Evolutionary conservation across 2,888 invertebrate genomes (phyloP).

Genomic region (Villa cingulata): DNA sequence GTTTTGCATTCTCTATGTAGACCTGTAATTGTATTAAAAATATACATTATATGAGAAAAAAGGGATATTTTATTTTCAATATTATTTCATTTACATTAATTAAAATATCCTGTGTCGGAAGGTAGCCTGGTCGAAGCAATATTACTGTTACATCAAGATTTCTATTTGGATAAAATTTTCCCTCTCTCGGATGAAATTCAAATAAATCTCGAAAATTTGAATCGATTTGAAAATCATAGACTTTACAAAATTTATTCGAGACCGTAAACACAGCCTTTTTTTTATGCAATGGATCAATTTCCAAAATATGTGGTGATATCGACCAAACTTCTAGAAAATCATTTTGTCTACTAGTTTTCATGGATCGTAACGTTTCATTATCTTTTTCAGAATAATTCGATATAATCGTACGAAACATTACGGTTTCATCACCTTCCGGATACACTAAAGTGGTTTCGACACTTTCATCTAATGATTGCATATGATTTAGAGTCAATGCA

Average conservation of each 20-base stretch:
- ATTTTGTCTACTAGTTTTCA: slow-evolving; percentile 13
- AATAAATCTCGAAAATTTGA: slow-evolving; percentile 24
- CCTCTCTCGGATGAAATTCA: slow-evolving; percentile 20
- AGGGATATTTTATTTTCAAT: too few relatives aligned
- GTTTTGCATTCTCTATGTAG: slow-evolving; percentile 28
- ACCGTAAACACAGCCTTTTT: slow-evolving; percentile 16
- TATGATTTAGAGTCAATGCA: slow-evolving; percentile 29
- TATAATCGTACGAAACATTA: slow-evolving; percentile 29
- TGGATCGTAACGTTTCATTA: slow-evolving; percentile 13
- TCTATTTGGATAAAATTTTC: slow-evolving; percentile 11
- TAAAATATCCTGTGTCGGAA: slow-evolving; percentile 17
- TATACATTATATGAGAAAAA: too few relatives aligned
- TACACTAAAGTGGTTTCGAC: slow-evolving; percentile 23
- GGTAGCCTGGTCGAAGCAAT: background rate
- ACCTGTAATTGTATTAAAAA: too few relatives aligned
- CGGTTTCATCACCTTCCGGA: slow-evolving; percentile 31
- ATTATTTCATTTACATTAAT: slow-evolving; percentile 24
- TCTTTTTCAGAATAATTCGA: slow-evolving; percentile 20
- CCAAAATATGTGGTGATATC: slow-evolving; percentile 22
- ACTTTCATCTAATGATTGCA: slow-evolving; percentile 26
- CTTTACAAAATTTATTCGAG: slow-evolving; percentile 22
- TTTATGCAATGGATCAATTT: slow-evolving; percentile 16
- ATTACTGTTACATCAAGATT: slow-evolving; percentile 3
- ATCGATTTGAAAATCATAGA: slow-evolving; percentile 26
- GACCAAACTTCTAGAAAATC: slow-evolving; percentile 22